Evolutionary conservation across 2,113 vertebrate species (phyloP).

Genomic region (Mus spicilegus): DNA sequence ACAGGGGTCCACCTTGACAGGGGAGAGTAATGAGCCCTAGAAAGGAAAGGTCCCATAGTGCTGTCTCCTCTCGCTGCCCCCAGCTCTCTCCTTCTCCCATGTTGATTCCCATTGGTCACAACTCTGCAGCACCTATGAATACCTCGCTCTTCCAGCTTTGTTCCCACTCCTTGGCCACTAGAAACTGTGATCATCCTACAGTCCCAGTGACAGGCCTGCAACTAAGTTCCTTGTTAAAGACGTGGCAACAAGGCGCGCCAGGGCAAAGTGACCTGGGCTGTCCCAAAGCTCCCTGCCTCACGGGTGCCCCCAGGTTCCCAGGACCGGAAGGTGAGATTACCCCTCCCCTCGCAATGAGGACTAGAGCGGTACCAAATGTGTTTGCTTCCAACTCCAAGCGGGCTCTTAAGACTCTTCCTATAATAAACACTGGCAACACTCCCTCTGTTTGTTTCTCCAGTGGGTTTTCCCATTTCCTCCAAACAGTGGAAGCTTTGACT

Average conservation of each 20-base stretch:
- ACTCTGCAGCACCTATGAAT: neutral
- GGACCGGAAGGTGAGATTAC: slow-evolving; percentile 30
- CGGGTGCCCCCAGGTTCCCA: neutral
- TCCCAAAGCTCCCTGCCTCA: neutral
- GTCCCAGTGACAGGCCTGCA: neutral
- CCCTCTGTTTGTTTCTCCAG: slow-evolving; percentile 66
- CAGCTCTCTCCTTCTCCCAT: neutral
- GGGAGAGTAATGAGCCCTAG: neutral
- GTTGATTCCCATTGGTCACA: neutral
- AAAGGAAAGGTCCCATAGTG: neutral
- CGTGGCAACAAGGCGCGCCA: neutral
- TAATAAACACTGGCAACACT: slow-evolving; percentile 67
- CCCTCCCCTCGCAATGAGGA: neutral
- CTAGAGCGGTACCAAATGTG: slow-evolving; percentile 27
- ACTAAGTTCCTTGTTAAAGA: neutral
- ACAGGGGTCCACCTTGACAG: neutral
- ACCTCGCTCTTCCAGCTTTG: neutral
- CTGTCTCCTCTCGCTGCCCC: neutral
- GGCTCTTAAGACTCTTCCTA: slow-evolving; percentile 42
- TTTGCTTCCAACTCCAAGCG: slow-evolving; percentile 47
- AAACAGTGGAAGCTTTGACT: slow-evolving; percentile 61
- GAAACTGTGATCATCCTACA: neutral
- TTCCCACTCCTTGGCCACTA: neutral
- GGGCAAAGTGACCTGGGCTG: neutral
- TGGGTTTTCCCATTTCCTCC: slow-evolving; percentile 23